Evolutionary conservation across 2,797 vertebrate species (phyloP), one percentile per base, ranked within the genome.

Genomic region (Otolemur crassicaudatus): DNA sequence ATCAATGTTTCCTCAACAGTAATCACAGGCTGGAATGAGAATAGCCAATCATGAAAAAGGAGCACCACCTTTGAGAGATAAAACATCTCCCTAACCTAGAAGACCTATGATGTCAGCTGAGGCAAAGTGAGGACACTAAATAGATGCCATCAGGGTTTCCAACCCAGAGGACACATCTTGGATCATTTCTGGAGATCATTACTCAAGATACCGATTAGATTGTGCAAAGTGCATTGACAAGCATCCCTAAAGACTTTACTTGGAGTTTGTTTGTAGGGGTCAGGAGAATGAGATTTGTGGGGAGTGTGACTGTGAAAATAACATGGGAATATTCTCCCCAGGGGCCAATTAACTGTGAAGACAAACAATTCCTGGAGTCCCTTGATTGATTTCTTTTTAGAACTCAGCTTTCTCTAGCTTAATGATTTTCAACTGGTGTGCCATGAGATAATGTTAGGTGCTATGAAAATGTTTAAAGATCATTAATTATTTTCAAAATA

Each of bases 171-270:
- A 61, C 60, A 72, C 29, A 75, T 49, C 29, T 56, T 83, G 76
- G 79, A 58, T 83, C 70, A 86, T 70, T 37, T 82, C 43, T 93
- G 72, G 73, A 90, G 17, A 84, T 25, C 43, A 49, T 61, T 81
- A 31, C 79, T 75, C 60, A 61, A 72, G 56, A 88, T 56, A 43
- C 73, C 40, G 91, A 93, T 95, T 94, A 96, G 72, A 67, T 73
- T 88, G 46, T 67, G 9, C 40, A 8, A 13, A 23, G 1, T 46
- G 25, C 20, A 67, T 16, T 56, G 22, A 94, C 23, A 31, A 81
- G 27, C 73, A 31, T 53, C 76, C 80, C 43, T 93, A n/a, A 43
- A 65, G n/a, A 9, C 58, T 79, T 58, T 77, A 49, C 27, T 89
- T 82, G 16, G 23, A 82, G 58, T 83, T 94, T 40, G 40, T 80